Base-by-base conservation (phyloP, 1,140 invertebrate species). In the Coenobita brevimanus region DNA sequence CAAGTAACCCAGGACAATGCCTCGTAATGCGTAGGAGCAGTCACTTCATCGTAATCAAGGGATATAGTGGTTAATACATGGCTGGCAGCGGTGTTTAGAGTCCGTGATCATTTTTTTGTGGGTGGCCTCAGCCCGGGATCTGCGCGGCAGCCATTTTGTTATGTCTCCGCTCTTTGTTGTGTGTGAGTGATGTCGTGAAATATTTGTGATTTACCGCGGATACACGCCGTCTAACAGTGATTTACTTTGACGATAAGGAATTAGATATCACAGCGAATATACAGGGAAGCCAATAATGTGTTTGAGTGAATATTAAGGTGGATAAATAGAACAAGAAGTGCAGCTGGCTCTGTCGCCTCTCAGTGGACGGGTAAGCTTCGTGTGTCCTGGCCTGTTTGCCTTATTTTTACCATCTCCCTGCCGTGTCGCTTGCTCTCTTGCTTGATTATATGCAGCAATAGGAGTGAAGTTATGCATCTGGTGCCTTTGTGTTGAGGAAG, bases 121-220 rank as follows among this genome's bases (percentile, higher is more conserved):
- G 64, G 24, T 80, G n/a, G 75, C 62, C 73, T 67, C 24, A 86
- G 50, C 75, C 76, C 75, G 76, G 64, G 62, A 38, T 87, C 38
- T 87, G 84, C 76, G 84, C 84, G 84, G 60, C 84, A 69, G 84
- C 84, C 84, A 87, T 87, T 87, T 87, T 87, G 84, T 87, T 80
- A 80, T 81, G 76, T 81, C 84, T 81, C 30, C 38, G 76, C 41
- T 80, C 84, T 87, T 87, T 87, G 84, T 87, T 87, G 84, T 87
- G 76, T 87, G 84, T 80, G 76, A 81, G 76, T 87, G 84, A 87
- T 87, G 84, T 87, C 76, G 76, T 87, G 84, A 81, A 46, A 87
- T 87, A 79, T 79, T 87, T 71, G 78, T 87, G 84, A 87, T 71
- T 87, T 87, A 87, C 79, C 76, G 84, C 76, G 76, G 84, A 80